Evolutionary conservation across 2,888 invertebrate genomes (phyloP).

Genomic region (Hydriomena furcata): DNA sequence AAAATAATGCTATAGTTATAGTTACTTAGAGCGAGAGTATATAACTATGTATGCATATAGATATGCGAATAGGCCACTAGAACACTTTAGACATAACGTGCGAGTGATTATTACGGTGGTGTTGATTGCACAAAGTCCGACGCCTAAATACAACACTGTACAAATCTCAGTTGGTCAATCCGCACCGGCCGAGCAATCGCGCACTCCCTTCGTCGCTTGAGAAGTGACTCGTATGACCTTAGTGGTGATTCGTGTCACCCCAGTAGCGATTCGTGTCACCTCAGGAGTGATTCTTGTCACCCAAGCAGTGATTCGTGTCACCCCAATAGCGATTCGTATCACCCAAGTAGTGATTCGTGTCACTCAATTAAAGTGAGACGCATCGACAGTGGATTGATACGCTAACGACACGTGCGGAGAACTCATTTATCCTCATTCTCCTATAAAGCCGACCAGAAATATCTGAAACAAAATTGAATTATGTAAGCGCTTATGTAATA

Average conservation of each 20-base stretch:
- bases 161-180: constrained; percentile 30
- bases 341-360: neutral
- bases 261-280: neutral
- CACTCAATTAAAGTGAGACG: neutral
- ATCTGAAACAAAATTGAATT: constrained; percentile 20
- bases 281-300: neutral
- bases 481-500: neutral
- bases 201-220: neutral
- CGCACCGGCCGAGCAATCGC: constrained; percentile 15
- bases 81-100: constrained; percentile 41
- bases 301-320: neutral
- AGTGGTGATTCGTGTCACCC: neutral
- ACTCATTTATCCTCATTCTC: constrained; percentile 7
- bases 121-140: constrained; percentile 27
- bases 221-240: too few relatives aligned
- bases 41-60: constrained; percentile 31
- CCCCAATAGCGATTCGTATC: neutral
- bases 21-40: constrained; percentile 30
- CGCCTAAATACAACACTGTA: constrained; percentile 23
- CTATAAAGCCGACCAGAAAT: constrained; percentile 10
- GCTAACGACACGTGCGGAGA: constrained; percentile 4
- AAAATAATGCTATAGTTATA: constrained; percentile 65
- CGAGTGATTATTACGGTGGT: constrained; percentile 8
- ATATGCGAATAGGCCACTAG: constrained; percentile 56
- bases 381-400: constrained; percentile 4